Conservation (phyloP, 2,888 invertebrate species). For the Agrilus cyanescens region DNA sequence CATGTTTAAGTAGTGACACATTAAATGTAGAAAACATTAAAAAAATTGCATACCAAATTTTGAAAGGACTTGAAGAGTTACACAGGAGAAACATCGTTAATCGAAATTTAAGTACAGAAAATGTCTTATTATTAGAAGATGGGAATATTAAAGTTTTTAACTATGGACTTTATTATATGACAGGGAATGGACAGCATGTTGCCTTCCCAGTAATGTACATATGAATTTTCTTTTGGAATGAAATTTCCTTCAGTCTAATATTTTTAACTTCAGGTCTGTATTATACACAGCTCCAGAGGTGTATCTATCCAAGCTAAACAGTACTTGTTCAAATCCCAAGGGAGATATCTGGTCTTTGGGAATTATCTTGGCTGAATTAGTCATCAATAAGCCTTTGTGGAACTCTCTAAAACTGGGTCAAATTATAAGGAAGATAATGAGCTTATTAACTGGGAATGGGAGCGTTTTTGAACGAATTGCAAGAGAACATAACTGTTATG, state of each 20-base stretch:
- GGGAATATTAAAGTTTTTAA: slow-evolving; percentile 76
- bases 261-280: slow-evolving; percentile 45
- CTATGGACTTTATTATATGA: slow-evolving; percentile 90
- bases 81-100: slow-evolving; percentile 63
- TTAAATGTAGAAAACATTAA: slow-evolving; percentile 42
- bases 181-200: slow-evolving; percentile 73
- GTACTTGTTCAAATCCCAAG: slow-evolving; percentile 48
- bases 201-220: slow-evolving; percentile 78
- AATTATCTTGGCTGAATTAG: slow-evolving; percentile 73
- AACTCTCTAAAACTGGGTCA: slow-evolving; percentile 61
- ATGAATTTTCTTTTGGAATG: background rate
- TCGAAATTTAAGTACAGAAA: slow-evolving; percentile 70
- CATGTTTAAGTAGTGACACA: slow-evolving; percentile 35
- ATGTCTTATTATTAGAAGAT: slow-evolving; percentile 62
- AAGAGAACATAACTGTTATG: slow-evolving; percentile 62
- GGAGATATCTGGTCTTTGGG: slow-evolving; percentile 92
- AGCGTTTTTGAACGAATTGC: slow-evolving; percentile 60
- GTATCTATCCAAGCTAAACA: slow-evolving; percentile 48
- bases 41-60: slow-evolving; percentile 59
- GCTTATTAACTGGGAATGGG: slow-evolving; percentile 49
- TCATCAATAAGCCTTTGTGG: slow-evolving; percentile 62
- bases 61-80: slow-evolving; percentile 59
- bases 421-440: slow-evolving; percentile 61
- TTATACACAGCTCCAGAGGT: slow-evolving; percentile 76
- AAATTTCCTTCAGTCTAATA: slow-evolving; percentile 1